Percentiles rank a stretch among this genome's conserved stretches.
Evolutionary conservation across 1,140 invertebrate species (phyloP).

Genomic region (Oncopodura yosiiana): DNA sequence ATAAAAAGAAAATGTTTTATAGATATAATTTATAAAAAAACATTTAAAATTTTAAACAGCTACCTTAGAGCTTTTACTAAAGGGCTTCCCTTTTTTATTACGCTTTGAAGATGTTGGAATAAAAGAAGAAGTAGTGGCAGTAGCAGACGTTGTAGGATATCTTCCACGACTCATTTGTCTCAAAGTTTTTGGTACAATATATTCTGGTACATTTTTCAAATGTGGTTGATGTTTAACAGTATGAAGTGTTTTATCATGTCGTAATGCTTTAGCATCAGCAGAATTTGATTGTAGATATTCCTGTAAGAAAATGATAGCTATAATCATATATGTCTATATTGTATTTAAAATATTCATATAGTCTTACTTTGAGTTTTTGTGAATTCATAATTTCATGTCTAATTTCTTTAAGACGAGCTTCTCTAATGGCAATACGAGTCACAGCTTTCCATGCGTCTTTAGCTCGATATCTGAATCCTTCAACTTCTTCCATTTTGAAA

Average conservation of each 20-base stretch:
- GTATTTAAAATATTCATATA: background rate
- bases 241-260: constrained; percentile 86
- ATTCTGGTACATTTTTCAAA: constrained; percentile 86
- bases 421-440: constrained; percentile 79
- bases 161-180: constrained; percentile 46
- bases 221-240: constrained; percentile 73
- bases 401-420: constrained; percentile 91
- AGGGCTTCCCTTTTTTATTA: background rate
- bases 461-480: constrained; percentile 87
- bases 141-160: constrained; percentile 27
- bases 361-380: constrained; percentile 70
- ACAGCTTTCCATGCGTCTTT: constrained; percentile 88
- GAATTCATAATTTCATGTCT: constrained; percentile 88
- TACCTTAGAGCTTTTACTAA: constrained; percentile 9
- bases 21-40: background rate
- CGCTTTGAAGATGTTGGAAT: constrained; percentile 4
- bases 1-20: background rate
- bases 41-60: background rate
- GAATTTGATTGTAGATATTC: constrained; percentile 93
- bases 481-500: constrained; percentile 89
- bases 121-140: constrained; percentile 1
- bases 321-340: background rate
- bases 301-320: constrained; percentile 40
- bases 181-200: constrained; percentile 71
- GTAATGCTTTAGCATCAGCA: constrained; percentile 70